Conservation (phyloP, 2,113 vertebrate species). For the Hymenochirus boettgeri region DNA sequence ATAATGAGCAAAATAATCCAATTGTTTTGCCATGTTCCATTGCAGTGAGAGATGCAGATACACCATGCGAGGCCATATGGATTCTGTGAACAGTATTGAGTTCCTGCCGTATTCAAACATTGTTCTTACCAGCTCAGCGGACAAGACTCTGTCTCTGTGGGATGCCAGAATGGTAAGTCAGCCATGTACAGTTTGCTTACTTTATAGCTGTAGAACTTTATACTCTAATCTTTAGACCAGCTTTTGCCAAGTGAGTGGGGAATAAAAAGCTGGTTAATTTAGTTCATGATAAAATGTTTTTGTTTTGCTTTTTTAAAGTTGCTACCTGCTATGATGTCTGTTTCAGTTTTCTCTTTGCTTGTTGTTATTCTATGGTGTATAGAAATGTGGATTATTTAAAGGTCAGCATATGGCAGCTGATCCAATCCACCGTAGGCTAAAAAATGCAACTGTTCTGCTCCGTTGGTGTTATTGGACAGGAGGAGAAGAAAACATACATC, state of each 20-base stretch:
- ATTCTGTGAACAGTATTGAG: constrained; percentile 67
- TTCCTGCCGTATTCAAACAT: constrained; percentile 68
- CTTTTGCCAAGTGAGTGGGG: not conserved
- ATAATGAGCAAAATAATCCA: not conserved
- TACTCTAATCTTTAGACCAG: not conserved
- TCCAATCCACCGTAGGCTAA: constrained; percentile 22
- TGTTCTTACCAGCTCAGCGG: constrained; percentile 59
- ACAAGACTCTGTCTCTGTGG: constrained; percentile 64
- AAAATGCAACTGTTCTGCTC: constrained; percentile 9
- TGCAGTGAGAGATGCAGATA: constrained; percentile 67
- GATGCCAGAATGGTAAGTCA: constrained; percentile 60
- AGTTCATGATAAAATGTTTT: not conserved
- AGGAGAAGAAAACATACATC: constrained; percentile 1
- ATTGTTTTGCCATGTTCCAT: not conserved
- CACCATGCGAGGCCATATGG: constrained; percentile 61
- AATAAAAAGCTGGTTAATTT: not conserved
- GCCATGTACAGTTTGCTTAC: not conserved
- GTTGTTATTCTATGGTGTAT: constrained; percentile 16
- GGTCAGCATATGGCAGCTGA: constrained; percentile 36
- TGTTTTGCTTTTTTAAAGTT: no score
- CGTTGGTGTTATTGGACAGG: constrained; percentile 7
- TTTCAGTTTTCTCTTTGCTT: not conserved
- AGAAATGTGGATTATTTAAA: constrained; percentile 31
- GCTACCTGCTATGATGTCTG: not conserved
- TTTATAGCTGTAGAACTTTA: not conserved